A percentile compares a stretch with the other conserved stretches of the same genome.
These are phyloP conservation scores for Akabosia matsudoensis DNA, from an alignment of 1,140 invertebrate species.

Conservation along the genomic window DNA sequence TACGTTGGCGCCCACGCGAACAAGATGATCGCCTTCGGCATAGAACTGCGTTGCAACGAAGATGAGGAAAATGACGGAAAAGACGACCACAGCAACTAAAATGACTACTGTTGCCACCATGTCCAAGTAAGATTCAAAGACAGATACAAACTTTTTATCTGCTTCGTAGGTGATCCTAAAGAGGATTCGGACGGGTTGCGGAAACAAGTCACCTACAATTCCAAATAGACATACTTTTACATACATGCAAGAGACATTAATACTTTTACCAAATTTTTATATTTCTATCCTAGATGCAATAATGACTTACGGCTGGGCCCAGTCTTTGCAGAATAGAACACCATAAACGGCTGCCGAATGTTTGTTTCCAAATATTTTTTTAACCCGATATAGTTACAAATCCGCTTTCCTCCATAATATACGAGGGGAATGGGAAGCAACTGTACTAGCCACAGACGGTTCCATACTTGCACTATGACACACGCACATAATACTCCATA, in stretches of 20 bases:
- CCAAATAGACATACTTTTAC: background rate
- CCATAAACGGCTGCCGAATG: conserved; percentile 25
- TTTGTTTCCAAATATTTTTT: conserved; percentile 24
- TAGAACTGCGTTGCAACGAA: conserved; percentile 70
- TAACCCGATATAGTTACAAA: conserved; percentile 28
- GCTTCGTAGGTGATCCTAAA: conserved; percentile 49
- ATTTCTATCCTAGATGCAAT: background rate
- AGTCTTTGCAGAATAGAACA: conserved; percentile 21
- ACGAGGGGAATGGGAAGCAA: conserved; percentile 64
- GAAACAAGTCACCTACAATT: conserved; percentile 28
- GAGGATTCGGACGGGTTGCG: conserved; percentile 27
- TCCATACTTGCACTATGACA: conserved; percentile 66
- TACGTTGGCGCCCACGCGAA: conserved; percentile 81
- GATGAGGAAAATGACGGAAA: conserved; percentile 55
- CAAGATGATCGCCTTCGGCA: conserved; percentile 87
- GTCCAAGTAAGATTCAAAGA: conserved; percentile 62
- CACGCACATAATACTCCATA: conserved; percentile 66
- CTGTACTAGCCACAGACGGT: conserved; percentile 66
- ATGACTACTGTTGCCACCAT: conserved; percentile 61
- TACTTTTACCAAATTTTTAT: background rate
- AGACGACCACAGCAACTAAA: conserved; percentile 57
- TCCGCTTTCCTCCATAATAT: conserved; percentile 54
- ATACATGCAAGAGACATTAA: background rate
- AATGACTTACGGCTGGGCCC: conserved; percentile 9
- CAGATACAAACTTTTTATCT: conserved; percentile 58